A percentile compares a stretch with the other conserved stretches of the same genome.
phyloP scores from a whole-genome alignment of 2,797 vertebrate species.

The Pangasius krempfi region DNA sequence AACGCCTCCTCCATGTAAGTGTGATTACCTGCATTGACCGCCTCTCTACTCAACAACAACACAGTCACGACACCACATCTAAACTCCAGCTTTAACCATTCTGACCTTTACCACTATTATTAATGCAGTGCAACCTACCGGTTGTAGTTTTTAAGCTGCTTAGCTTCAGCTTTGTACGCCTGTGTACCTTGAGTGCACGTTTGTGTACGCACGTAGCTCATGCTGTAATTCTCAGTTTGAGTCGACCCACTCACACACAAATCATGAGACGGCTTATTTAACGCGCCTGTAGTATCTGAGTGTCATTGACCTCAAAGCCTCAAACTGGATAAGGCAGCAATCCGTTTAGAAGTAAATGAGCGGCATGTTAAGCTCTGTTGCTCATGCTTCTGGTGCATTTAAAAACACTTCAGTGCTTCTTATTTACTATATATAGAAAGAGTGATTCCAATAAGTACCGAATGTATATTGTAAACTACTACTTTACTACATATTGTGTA shows the following conservation, averaged over 20 bases:
- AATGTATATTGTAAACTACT: neutral
- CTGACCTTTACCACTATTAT: neutral
- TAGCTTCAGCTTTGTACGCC: neutral
- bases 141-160: conserved; percentile 9
- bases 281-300: conserved; percentile 30
- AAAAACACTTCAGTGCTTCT: neutral
- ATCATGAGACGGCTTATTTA: conserved; percentile 27
- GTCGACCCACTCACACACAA: neutral
- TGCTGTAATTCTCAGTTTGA: neutral
- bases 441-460: neutral
- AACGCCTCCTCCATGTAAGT: conserved; percentile 94
- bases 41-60: neutral
- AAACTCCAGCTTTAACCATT: neutral
- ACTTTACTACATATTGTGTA: neutral
- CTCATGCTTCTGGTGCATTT: neutral
- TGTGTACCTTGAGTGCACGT: neutral
- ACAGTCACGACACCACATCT: neutral
- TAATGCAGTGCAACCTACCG: neutral
- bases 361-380: neutral
- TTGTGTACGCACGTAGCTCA: neutral
- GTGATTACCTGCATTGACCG: neutral
- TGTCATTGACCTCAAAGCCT: conserved; percentile 35
- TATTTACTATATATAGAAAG: neutral
- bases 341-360: conserved; percentile 42
- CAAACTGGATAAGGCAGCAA: conserved; percentile 42